Base-by-base conservation (phyloP, 2,888 invertebrate genomes). In the Strigamia transsilvanica region DNA sequence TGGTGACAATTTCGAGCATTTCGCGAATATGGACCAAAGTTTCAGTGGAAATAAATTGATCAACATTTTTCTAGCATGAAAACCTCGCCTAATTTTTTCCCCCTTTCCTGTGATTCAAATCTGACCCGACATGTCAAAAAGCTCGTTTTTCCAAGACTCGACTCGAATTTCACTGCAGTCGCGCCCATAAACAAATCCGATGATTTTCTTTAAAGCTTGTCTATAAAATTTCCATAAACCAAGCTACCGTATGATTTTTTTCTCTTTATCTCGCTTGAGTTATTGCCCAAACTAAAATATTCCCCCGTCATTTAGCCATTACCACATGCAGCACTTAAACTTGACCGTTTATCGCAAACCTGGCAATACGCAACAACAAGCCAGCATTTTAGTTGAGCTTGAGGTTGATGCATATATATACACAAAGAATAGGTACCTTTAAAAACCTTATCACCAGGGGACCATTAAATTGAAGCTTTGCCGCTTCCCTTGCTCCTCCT, bases 401-500 rank as follows among this genome's bases (percentile, higher is more conserved):
- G 73, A 73, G 73, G 73, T 73, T 73, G 73, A 73, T 73, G 73
- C 73, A 73, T 73, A 73, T 73, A 66, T 23, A 73, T 56, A 56
- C 56, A 73, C 73, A 73, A 73, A 73, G 73, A 73, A 73, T 32
- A 73, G 73, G 73, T 73, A 27, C 73, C 73, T 73, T 73, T 73
- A 73, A 73, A 73, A 73, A 73, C 73, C 73, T 73, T 73, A 73
- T 73, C 73, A 73, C 27, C 73, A 73, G 73, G 73, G 73, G 73
- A 73, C 73, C 73, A 73, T 73, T 73, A 73, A 73, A 73, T 73
- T 73, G 73, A 73, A 73, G 73, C 73, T 73, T 73, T 73, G 73
- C 56, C 73, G 73, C 73, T 73, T 73, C 32, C 73, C 73, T 32
- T 73, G 73, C 73, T 73, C 73, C 73, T 73, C 73, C 32, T 73